Evolutionary conservation across 2,113 vertebrate genomes (phyloP).

Genomic region (Chionodraco myersi): DNA sequence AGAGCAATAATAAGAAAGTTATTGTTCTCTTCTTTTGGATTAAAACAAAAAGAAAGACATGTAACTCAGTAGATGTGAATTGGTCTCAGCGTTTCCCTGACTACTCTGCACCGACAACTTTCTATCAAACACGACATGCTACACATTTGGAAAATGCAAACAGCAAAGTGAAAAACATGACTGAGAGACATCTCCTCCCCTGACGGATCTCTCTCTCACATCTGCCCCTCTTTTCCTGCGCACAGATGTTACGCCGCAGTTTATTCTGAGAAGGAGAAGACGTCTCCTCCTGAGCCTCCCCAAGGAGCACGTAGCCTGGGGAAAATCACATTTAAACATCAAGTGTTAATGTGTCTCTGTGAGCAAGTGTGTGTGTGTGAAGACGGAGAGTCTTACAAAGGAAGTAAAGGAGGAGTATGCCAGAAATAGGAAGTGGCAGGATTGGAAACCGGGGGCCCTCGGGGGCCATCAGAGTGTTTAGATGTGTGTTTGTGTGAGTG

Average conservation of each 20-base stretch:
- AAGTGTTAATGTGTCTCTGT: conserved; percentile 61
- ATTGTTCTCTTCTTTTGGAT: too few relatives aligned
- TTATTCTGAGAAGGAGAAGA: conserved; percentile 65
- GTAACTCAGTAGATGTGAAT: too few relatives aligned
- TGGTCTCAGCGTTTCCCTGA: not conserved
- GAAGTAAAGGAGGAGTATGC: conserved; percentile 48
- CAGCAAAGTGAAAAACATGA: conserved; percentile 43
- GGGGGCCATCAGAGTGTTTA: conserved; percentile 63
- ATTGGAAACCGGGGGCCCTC: conserved; percentile 58
- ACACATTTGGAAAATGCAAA: conserved; percentile 60
- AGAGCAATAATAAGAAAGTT: not conserved
- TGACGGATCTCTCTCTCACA: conserved; percentile 61
- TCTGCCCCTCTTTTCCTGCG: conserved; percentile 59
- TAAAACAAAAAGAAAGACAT: too few relatives aligned
- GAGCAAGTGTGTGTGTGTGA: conserved; percentile 38
- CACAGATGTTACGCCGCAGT: conserved; percentile 78
- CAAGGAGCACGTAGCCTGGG: conserved; percentile 60
- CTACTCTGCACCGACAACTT: conserved; percentile 25
- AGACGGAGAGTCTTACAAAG: conserved; percentile 40
- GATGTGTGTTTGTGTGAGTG: conserved; percentile 41
- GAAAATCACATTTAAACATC: conserved; percentile 76
- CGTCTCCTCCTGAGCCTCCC: conserved; percentile 64
- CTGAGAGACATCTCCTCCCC: conserved; percentile 55
- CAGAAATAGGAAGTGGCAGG: conserved; percentile 62
- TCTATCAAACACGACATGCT: conserved; percentile 30